A percentile compares a stretch with the other conserved stretches of the same genome.
Conservation (phyloP, 2,797 vertebrate genomes). For the Acipenser transmontanus region DNA sequence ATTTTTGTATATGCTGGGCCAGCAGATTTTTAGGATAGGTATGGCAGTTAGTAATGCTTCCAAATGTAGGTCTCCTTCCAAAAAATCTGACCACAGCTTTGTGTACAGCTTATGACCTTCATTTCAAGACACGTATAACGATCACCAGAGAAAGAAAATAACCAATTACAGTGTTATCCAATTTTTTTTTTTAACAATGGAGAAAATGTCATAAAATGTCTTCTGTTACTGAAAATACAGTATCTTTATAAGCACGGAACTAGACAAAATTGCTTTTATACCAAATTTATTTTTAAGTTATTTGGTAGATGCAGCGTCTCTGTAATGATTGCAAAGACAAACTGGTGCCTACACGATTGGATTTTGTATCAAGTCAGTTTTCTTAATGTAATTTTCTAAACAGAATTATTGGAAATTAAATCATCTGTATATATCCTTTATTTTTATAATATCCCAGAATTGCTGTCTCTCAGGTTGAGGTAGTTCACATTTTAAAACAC, state of each 20-base stretch:
- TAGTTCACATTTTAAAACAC: too few species aligned
- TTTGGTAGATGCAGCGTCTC: slow-evolving; percentile 52
- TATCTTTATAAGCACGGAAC: slow-evolving; percentile 22
- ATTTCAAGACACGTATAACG: too few species aligned
- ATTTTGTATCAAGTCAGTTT: slow-evolving; percentile 59
- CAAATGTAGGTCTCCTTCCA: too few species aligned
- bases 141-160: too few species aligned
- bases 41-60: too few species aligned
- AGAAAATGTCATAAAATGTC: slow-evolving; percentile 19
- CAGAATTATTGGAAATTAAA: slow-evolving; percentile 39
- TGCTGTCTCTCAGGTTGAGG: not conserved
- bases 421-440: slow-evolving; percentile 8
- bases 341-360: slow-evolving; percentile 42
- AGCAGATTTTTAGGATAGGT: too few species aligned
- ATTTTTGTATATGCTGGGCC: too few species aligned
- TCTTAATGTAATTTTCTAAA: slow-evolving; percentile 52
- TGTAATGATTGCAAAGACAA: slow-evolving; percentile 47
- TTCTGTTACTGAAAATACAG: slow-evolving; percentile 24
- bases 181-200: slow-evolving; percentile 5
- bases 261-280: slow-evolving; percentile 39
- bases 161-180: not conserved
- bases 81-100: too few species aligned
- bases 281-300: slow-evolving; percentile 53
- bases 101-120: too few species aligned
- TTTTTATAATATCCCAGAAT: slow-evolving; percentile 13